Conservation (phyloP, 2,888 invertebrate genomes). For the Cybosia mesomella region DNA sequence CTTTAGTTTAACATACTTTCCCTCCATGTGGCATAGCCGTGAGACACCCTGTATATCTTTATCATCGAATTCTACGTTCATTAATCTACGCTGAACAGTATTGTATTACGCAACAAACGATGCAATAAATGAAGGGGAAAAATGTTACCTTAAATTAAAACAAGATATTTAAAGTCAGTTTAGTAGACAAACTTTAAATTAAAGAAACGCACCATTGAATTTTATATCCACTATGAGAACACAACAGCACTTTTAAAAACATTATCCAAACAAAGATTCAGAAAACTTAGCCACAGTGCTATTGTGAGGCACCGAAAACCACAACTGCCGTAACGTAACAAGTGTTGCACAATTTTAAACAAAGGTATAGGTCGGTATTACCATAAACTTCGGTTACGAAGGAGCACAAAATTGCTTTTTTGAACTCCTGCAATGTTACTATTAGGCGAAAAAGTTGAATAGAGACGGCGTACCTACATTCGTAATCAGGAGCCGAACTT, state of each 20-base stretch:
- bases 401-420: conserved; percentile 81
- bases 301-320: conserved; percentile 79
- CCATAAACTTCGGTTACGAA: conserved; percentile 78
- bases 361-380: conserved; percentile 79
- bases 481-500: conserved; percentile 66
- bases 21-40: too few relatives aligned
- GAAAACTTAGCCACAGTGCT: conserved; percentile 67
- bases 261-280: conserved; percentile 76
- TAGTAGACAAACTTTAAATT: conserved; percentile 15
- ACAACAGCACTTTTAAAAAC: conserved; percentile 51
- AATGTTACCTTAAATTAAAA: neutral
- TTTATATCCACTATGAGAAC: conserved; percentile 36
- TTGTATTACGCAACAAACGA: neutral
- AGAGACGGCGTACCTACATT: conserved; percentile 66
- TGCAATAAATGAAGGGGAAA: neutral
- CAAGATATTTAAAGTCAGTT: neutral
- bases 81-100: too few relatives aligned
- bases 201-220: conserved; percentile 27
- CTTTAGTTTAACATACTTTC: too few relatives aligned
- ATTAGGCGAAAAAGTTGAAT: conserved; percentile 78
- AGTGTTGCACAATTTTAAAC: conserved; percentile 83
- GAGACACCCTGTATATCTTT: too few relatives aligned
- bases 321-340: conserved; percentile 75
- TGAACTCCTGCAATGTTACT: conserved; percentile 82
- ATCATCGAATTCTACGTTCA: neutral